These are phyloP conservation scores for Drosophila stalkeri DNA, from an alignment of 2,888 invertebrate genomes.

Conservation along the genomic window DNA sequence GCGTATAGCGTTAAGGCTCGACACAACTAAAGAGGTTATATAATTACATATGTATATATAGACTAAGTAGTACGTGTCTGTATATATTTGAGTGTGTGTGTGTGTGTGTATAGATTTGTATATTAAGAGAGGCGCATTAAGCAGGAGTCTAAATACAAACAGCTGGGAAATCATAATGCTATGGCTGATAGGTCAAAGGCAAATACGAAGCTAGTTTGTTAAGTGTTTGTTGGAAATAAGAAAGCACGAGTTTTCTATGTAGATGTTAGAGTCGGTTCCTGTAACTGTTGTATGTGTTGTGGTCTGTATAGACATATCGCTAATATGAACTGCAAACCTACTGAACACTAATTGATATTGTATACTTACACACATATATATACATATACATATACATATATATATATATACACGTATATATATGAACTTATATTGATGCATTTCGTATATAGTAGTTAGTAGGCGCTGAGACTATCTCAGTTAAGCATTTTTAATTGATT, in stretches of 20 bases:
- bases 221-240: slow-evolving; percentile 54
- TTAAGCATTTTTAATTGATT: slow-evolving; percentile 1
- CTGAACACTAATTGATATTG: slow-evolving; percentile 24
- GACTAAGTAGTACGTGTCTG: background rate
- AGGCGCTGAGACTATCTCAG: slow-evolving; percentile 7
- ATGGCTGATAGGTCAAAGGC: slow-evolving; percentile 68
- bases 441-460: slow-evolving; percentile 5
- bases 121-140: slow-evolving; percentile 36
- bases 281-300: slow-evolving; percentile 24
- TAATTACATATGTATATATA: slow-evolving; percentile 18
- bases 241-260: slow-evolving; percentile 57
- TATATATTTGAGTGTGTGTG: slow-evolving; percentile 14
- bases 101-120: slow-evolving; percentile 18
- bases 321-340: slow-evolving; percentile 55
- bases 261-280: slow-evolving; percentile 7
- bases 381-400: background rate
- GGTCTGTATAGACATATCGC: slow-evolving; percentile 37
- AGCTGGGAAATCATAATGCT: slow-evolving; percentile 65
- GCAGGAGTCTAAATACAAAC: slow-evolving; percentile 52
- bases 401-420: background rate
- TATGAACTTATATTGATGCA: background rate
- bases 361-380: slow-evolving; percentile 38
- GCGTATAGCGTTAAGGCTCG: slow-evolving; percentile 52
- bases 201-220: slow-evolving; percentile 70
- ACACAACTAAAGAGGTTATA: slow-evolving; percentile 60